Percentiles rank a stretch among this genome's conserved stretches.
These are phyloP conservation scores for Calameuta pallipes DNA, from an alignment of 2,888 invertebrate genomes.

Conservation along the genomic window DNA sequence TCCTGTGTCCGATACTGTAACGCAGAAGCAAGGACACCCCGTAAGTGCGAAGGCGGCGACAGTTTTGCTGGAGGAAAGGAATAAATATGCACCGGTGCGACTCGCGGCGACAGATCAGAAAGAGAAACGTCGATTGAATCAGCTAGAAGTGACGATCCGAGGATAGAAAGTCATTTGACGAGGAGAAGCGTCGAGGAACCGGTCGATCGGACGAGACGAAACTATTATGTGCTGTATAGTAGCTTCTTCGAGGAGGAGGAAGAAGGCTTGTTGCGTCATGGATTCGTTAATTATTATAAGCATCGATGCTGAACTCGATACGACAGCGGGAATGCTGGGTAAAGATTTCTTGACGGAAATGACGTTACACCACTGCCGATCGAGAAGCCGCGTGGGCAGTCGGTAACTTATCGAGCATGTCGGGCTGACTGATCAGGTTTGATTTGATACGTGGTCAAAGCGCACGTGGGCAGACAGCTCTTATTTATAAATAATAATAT, in stretches of 20 bases:
- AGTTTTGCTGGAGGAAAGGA: not conserved
- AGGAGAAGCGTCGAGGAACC: not conserved
- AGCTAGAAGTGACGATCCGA: not conserved
- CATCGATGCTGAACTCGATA: not conserved
- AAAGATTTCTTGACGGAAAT: not conserved
- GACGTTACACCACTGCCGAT: constrained; percentile 13
- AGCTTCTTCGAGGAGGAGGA: not conserved
- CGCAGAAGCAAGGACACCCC: not conserved
- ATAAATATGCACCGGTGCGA: not conserved
- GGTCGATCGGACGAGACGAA: not conserved
- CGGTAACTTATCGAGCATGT: constrained; percentile 16
- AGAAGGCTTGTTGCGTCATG: not conserved
- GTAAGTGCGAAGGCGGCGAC: not conserved
- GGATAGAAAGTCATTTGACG: not conserved
- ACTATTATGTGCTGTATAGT: not conserved
- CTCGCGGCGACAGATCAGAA: not conserved
- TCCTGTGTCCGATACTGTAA: not conserved
- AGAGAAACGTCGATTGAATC: not conserved
- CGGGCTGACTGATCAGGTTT: constrained; percentile 24
- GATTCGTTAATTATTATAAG: not conserved
- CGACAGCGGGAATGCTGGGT: not conserved
- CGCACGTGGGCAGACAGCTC: constrained; percentile 27
- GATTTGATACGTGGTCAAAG: constrained; percentile 29
- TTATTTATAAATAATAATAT: constrained; percentile 29
- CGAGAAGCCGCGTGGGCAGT: constrained; percentile 39